Evolutionary conservation across 2,888 invertebrate genomes (phyloP).

Genomic region (Caenorhabditis japonica): DNA sequence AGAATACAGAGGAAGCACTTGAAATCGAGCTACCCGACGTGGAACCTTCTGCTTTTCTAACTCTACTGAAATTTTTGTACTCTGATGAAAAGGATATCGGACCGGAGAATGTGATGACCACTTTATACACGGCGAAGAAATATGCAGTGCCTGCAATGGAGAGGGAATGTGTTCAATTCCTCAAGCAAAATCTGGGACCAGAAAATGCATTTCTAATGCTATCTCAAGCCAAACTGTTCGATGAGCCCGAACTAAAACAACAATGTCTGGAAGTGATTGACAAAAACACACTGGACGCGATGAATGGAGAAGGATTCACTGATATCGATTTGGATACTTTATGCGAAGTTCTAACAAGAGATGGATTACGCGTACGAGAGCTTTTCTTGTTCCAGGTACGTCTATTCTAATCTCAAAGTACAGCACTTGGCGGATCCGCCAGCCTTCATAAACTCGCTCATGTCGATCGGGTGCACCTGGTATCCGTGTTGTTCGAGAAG

Average conservation of each 20-base stretch:
- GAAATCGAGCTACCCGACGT: conserved; percentile 88
- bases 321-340: conserved; percentile 88
- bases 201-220: conserved; percentile 88
- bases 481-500: conserved; percentile 67
- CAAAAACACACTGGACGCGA: conserved; percentile 86
- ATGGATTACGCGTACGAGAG: conserved; percentile 86
- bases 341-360: conserved; percentile 85
- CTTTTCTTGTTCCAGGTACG: conserved; percentile 84
- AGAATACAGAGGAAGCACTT: conserved; percentile 76
- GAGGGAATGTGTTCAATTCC: conserved; percentile 87
- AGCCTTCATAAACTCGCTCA: conserved; percentile 75
- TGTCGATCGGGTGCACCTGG: conserved; percentile 66
- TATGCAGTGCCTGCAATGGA: conserved; percentile 89
- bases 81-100: conserved; percentile 88
- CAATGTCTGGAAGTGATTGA: conserved; percentile 88
- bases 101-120: conserved; percentile 89
- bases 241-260: conserved; percentile 87
- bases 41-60: conserved; percentile 86
- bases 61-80: conserved; percentile 83
- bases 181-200: conserved; percentile 84
- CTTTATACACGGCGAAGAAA: conserved; percentile 88
- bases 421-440: conserved; percentile 75
- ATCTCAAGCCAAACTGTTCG: conserved; percentile 85
- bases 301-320: conserved; percentile 86
- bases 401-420: conserved; percentile 63